These are phyloP conservation scores for Osmerus mordax DNA, from an alignment of 2,113 vertebrate genomes.

Conservation along the genomic window DNA sequence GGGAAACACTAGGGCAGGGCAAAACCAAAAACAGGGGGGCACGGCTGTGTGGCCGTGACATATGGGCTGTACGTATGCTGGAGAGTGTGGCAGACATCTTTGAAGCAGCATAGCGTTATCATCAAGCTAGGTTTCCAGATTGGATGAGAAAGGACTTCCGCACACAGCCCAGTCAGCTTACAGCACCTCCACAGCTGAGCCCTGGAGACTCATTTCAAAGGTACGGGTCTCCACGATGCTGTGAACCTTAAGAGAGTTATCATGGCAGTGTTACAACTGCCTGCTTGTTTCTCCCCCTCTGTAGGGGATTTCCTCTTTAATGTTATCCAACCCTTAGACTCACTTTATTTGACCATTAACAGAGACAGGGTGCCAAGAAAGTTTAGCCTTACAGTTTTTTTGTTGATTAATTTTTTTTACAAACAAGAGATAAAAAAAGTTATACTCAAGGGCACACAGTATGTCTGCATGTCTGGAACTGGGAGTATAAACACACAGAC, in stretches of 20 bases:
- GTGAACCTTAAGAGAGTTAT: slow-evolving; percentile 64
- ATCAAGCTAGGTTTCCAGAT: slow-evolving; percentile 61
- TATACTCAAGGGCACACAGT: too few relatives aligned
- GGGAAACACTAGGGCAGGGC: too few relatives aligned
- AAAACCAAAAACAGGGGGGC: too few relatives aligned
- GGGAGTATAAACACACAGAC: background rate
- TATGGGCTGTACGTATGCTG: background rate
- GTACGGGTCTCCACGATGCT: slow-evolving; percentile 59
- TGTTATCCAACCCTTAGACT: slow-evolving; percentile 43
- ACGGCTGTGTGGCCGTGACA: too few relatives aligned
- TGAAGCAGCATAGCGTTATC: slow-evolving; percentile 61
- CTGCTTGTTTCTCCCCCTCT: slow-evolving; percentile 57
- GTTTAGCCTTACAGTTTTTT: background rate
- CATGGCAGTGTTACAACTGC: slow-evolving; percentile 63
- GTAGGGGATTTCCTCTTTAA: slow-evolving; percentile 60
- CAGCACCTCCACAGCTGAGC: slow-evolving; percentile 50
- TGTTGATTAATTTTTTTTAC: too few relatives aligned
- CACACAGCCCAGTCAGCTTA: slow-evolving; percentile 59
- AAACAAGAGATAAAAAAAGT: too few relatives aligned
- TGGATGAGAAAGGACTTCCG: slow-evolving; percentile 64
- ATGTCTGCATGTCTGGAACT: too few relatives aligned
- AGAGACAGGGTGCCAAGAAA: slow-evolving; percentile 37
- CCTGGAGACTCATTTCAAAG: slow-evolving; percentile 73
- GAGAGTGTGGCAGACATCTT: slow-evolving; percentile 11
- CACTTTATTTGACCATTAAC: slow-evolving; percentile 45